phyloP scores from a whole-genome alignment of 2,797 vertebrate genomes.

The Octomys mimax region DNA sequence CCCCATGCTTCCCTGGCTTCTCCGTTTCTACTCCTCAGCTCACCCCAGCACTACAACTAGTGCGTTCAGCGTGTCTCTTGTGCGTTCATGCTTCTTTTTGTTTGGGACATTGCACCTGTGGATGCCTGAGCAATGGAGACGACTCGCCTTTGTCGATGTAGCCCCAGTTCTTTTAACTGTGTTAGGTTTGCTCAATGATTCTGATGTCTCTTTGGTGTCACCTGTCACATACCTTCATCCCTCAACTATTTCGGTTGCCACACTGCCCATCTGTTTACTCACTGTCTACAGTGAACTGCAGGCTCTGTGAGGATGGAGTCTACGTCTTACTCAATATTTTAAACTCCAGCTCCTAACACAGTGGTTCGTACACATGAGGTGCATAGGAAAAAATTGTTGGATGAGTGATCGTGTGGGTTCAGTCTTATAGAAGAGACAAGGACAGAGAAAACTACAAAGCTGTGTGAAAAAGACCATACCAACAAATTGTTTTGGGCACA shows the following conservation, averaged over 20 bases:
- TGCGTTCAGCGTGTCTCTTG: not conserved
- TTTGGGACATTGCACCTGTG: not conserved
- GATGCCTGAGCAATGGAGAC: not conserved
- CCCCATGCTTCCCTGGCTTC: not conserved
- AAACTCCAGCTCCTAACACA: not conserved
- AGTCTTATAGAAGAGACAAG: not conserved
- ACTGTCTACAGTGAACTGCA: not conserved
- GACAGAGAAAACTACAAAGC: conserved; percentile 4
- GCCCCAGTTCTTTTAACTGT: not conserved
- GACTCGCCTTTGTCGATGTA: not conserved
- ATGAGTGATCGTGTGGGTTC: not conserved
- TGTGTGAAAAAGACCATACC: not conserved
- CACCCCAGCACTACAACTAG: not conserved
- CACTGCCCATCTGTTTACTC: not conserved
- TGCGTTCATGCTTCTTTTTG: not conserved
- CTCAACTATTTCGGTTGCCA: conserved; percentile 7
- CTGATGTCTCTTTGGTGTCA: conserved; percentile 27
- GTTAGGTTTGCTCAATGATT: not conserved
- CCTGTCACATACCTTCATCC: not conserved
- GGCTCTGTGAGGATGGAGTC: conserved; percentile 1
- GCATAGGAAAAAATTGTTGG: not conserved
- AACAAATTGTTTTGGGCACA: not conserved
- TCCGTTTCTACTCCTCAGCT: not conserved
- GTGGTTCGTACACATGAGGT: not conserved
- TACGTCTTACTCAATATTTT: not conserved